A percentile compares a stretch with the other conserved stretches of the same genome.
These are phyloP conservation scores for Donacobius atricapilla DNA, from an alignment of 2,113 vertebrate species.

Conservation along the genomic window DNA sequence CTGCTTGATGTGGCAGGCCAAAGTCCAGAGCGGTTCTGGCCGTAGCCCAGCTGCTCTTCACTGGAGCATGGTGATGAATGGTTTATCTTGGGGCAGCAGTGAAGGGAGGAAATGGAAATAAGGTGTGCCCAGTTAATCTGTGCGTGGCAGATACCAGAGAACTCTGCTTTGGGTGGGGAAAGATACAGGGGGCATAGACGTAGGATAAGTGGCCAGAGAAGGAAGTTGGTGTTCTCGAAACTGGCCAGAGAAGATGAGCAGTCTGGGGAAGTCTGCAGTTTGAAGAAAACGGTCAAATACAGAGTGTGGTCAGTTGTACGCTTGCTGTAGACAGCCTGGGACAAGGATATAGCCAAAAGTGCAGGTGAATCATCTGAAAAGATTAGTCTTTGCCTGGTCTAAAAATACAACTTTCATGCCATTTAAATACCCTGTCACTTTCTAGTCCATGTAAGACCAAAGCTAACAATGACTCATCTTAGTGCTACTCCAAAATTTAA, in stretches of 20 bases:
- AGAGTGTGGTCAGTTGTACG: not conserved
- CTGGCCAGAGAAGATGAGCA: not conserved
- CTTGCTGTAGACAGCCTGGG: not conserved
- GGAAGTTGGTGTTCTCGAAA: not conserved
- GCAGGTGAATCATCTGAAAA: not conserved
- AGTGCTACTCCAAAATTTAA: not conserved
- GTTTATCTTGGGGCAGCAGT: not conserved
- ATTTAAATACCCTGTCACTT: not conserved
- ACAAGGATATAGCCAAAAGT: not conserved
- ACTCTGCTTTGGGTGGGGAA: not conserved
- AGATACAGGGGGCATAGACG: rapidly evolving
- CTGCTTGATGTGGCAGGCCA: not conserved
- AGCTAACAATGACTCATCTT: not conserved
- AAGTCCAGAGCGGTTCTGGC: not conserved
- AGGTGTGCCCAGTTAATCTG: not conserved
- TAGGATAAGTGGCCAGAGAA: not conserved
- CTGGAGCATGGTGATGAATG: rapidly evolving
- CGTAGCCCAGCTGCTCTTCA: not conserved
- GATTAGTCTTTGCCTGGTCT: not conserved
- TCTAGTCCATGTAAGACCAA: not conserved
- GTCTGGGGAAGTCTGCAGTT: not conserved
- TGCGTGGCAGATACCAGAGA: rapidly evolving
- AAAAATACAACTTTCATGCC: not conserved
- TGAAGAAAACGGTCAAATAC: not conserved
- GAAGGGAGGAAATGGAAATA: not conserved